Evolutionary conservation across 64 coral and sea anemone genomes (phyloP).

Genomic region (Cladopsammia gracilis): DNA sequence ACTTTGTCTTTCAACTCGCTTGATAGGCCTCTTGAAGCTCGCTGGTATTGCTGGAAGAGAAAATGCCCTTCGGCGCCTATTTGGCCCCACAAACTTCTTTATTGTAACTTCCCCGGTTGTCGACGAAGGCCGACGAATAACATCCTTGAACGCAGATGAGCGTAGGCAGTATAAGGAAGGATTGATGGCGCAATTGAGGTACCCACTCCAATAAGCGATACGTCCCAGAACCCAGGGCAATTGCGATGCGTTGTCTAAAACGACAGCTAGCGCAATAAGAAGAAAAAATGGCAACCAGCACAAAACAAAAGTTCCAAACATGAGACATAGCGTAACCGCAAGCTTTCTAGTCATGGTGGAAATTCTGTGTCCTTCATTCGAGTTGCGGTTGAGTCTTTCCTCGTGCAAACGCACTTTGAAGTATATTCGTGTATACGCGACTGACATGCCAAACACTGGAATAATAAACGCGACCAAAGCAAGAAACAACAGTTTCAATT

Average conservation of each 20-base stretch:
- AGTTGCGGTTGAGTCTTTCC: conserved; percentile 12
- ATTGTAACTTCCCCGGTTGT: conserved; percentile 11
- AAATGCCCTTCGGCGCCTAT: conserved; percentile 46
- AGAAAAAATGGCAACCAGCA: conserved; percentile 93
- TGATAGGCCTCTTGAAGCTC: background rate
- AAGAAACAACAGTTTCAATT: conserved; percentile 65
- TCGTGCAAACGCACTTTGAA: conserved; percentile 69
- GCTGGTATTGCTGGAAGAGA: conserved; percentile 61
- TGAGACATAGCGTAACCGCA: conserved; percentile 77
- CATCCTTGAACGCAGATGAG: conserved; percentile 75
- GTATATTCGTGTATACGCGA: conserved; percentile 80
- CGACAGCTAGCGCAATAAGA: conserved; percentile 67
- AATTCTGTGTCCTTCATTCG: background rate
- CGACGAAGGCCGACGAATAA: conserved; percentile 43
- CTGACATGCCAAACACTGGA: conserved; percentile 70
- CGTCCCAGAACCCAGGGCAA: conserved; percentile 66
- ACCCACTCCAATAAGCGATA: conserved; percentile 88
- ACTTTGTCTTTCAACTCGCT: conserved; percentile 12
- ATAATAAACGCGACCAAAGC: conserved; percentile 70
- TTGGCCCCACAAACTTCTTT: background rate
- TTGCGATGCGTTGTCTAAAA: conserved; percentile 19
- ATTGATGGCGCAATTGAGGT: conserved; percentile 87
- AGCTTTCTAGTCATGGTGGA: conserved; percentile 71
- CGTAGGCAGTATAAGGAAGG: conserved; percentile 83
- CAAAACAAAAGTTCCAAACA: conserved; percentile 86